Evolutionary conservation across 1,140 invertebrate genomes (phyloP).

Genomic region (Ladona fulva): DNA sequence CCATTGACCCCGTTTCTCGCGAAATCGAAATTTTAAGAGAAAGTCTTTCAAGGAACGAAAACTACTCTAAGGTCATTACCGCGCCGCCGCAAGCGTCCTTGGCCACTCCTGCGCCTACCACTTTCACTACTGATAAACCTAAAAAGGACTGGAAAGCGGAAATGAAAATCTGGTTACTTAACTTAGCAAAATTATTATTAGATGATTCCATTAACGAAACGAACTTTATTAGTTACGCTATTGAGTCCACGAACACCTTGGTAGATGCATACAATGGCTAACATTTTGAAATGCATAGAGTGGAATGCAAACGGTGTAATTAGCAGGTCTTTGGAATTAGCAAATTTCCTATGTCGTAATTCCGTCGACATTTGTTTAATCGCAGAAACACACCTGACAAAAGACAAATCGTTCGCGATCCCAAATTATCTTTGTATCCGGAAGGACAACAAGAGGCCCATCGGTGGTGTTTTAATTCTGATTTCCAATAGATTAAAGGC

Average conservation of each 20-base stretch:
- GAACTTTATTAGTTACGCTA: too few species aligned
- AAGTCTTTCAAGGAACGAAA: too few species aligned
- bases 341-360: neutral
- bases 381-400: neutral
- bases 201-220: too few species aligned
- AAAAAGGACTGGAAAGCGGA: too few species aligned
- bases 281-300: neutral
- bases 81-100: too few species aligned
- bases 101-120: too few species aligned
- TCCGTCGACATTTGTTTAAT: neutral
- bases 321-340: neutral
- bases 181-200: too few species aligned
- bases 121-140: too few species aligned
- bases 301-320: neutral
- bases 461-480: neutral
- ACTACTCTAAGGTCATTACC: too few species aligned
- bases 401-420: neutral
- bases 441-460: neutral
- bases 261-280: neutral
- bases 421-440: neutral
- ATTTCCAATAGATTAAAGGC: neutral
- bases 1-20: too few species aligned
- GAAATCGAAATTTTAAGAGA: too few species aligned
- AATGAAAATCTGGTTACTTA: too few species aligned
- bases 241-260: neutral